Conservation (phyloP, 2,797 vertebrate species). For the Rhincodon typus region DNA sequence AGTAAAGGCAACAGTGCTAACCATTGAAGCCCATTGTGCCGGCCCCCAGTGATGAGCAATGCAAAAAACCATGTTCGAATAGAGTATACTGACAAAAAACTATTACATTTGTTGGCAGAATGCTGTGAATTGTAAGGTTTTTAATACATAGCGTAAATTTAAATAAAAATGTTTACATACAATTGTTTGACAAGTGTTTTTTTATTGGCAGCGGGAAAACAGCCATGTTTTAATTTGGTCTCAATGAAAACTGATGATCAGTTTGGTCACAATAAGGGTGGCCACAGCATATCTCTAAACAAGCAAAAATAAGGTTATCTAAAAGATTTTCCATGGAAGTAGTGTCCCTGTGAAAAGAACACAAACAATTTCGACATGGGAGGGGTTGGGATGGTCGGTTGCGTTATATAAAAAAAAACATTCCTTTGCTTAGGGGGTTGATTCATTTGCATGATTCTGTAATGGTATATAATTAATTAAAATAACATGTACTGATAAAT, state of each 20-base stretch:
- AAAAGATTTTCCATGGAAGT: not conserved
- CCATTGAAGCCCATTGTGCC: too few relatives aligned
- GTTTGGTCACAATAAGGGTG: not conserved
- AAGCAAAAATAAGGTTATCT: not conserved
- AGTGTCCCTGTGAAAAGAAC: not conserved
- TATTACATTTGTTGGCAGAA: not conserved
- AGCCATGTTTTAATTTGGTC: not conserved
- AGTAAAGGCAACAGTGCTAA: too few relatives aligned
- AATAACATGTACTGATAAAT: not conserved
- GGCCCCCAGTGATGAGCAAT: too few relatives aligned
- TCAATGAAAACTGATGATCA: not conserved
- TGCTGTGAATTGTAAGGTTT: not conserved
- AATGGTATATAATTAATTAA: slow-evolving; percentile 6
- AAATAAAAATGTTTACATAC: not conserved
- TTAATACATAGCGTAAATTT: not conserved
- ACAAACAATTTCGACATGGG: not conserved
- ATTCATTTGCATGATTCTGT: not conserved
- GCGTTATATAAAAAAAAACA: not conserved
- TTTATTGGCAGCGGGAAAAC: not conserved
- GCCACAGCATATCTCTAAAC: not conserved
- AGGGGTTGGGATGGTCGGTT: not conserved
- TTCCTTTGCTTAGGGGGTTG: not conserved
- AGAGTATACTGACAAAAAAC: not conserved
- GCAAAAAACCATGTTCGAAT: not conserved
- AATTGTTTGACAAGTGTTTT: not conserved